These are phyloP conservation scores for Drosophila nigricruria DNA, from an alignment of 2,888 invertebrate genomes.

Conservation along the genomic window DNA sequence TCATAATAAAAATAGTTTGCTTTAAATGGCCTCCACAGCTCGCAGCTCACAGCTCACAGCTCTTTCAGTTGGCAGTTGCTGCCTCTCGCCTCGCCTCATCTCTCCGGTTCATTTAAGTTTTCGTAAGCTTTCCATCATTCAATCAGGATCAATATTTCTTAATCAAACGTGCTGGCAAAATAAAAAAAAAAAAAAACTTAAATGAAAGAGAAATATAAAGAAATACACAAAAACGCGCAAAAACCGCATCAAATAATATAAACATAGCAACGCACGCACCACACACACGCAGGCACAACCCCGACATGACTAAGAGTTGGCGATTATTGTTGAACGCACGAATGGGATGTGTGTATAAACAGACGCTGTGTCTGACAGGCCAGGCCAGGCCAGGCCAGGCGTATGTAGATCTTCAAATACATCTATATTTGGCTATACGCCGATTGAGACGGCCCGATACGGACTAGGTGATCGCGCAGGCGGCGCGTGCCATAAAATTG, in stretches of 20 bases:
- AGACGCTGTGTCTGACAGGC: conserved; percentile 64
- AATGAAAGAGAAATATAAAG: conserved; percentile 1
- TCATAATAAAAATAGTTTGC: conserved; percentile 54
- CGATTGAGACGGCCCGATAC: not conserved
- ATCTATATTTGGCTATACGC: conserved; percentile 3
- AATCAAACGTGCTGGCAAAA: conserved; percentile 64
- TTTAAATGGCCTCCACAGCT: conserved; percentile 44
- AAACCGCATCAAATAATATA: conserved; percentile 40
- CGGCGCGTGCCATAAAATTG: conserved; percentile 7
- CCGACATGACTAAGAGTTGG: conserved; percentile 61
- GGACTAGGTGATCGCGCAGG: conserved; percentile 1
- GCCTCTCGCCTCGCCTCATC: not conserved
- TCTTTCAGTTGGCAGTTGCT: conserved; percentile 3
- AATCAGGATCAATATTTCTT: conserved; percentile 82
- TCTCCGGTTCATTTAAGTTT: conserved; percentile 44
- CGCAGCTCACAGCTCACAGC: conserved; percentile 13
- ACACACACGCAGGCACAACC: conserved; percentile 25
- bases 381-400: conserved; percentile 47
- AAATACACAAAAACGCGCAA: conserved; percentile 24
- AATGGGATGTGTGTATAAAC: conserved; percentile 42
- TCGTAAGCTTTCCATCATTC: conserved; percentile 80
- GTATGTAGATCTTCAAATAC: conserved; percentile 21
- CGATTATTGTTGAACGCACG: conserved; percentile 31
- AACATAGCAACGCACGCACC: conserved; percentile 44
- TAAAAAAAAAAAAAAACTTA: conserved; percentile 20